Evolutionary conservation across 2,113 vertebrate species (phyloP).

Genomic region (Bujurquina vittata): DNA sequence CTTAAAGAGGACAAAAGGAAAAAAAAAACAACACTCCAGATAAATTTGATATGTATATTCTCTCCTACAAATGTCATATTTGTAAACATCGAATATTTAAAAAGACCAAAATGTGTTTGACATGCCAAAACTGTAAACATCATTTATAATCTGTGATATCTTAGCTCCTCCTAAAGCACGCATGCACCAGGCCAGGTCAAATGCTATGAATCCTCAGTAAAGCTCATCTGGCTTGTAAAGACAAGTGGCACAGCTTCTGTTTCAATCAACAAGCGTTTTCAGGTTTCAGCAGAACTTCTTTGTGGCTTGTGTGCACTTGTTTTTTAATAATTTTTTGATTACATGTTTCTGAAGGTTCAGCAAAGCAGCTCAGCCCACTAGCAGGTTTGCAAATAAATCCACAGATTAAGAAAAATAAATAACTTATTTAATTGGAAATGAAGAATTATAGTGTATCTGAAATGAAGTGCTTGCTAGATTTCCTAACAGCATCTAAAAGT

Average conservation of each 20-base stretch:
- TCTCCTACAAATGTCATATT: background rate
- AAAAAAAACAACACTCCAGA: background rate
- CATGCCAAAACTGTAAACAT: background rate
- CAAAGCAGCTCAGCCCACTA: background rate
- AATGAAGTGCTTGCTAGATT: background rate
- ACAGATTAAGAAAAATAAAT: background rate
- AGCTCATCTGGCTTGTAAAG: background rate
- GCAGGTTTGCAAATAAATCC: background rate
- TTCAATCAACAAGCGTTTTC: background rate
- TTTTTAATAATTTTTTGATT: background rate
- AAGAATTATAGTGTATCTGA: background rate
- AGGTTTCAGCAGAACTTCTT: background rate
- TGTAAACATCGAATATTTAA: background rate
- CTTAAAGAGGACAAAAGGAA: background rate
- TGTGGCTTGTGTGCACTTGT: background rate
- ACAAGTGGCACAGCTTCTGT: background rate
- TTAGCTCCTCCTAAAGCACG: background rate
- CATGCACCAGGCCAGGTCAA: slow-evolving; percentile 3
- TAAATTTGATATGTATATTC: background rate
- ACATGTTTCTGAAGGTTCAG: background rate
- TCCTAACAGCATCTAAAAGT: background rate
- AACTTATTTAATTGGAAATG: background rate
- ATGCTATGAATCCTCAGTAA: background rate
- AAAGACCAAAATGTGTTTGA: background rate
- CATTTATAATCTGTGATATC: background rate